phyloP scores from a whole-genome alignment of 1,140 invertebrate species.

The Heterodera schachtii region DNA sequence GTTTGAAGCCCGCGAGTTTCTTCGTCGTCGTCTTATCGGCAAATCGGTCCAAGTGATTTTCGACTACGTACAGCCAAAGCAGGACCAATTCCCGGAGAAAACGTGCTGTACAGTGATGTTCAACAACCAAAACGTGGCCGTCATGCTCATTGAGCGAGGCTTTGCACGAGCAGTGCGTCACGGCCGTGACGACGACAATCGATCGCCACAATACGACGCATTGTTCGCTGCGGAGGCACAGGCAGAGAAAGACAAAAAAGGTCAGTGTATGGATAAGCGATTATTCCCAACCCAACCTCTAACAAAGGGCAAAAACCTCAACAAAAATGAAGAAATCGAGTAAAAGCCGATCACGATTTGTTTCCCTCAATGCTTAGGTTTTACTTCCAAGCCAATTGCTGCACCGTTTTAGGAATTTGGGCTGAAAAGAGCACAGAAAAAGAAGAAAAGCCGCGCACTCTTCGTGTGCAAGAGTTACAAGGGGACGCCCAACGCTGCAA shows the following conservation, averaged over 20 bases:
- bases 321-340: no score
- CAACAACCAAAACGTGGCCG: slow-evolving; percentile 87
- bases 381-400: neutral
- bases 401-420: slow-evolving; percentile 43
- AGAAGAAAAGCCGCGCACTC: slow-evolving; percentile 72
- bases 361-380: no score
- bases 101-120: slow-evolving; percentile 86
- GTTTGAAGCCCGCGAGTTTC: slow-evolving; percentile 94
- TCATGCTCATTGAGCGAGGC: slow-evolving; percentile 88
- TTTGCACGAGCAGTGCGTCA: slow-evolving; percentile 84
- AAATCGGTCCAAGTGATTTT: slow-evolving; percentile 84
- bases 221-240: slow-evolving; percentile 89
- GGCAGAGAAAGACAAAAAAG: slow-evolving; percentile 82
- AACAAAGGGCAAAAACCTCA: no score
- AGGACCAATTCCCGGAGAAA: slow-evolving; percentile 82
- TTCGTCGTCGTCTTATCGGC: slow-evolving; percentile 91
- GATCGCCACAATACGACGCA: slow-evolving; percentile 89
- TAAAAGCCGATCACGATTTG: no score
- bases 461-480: slow-evolving; percentile 84
- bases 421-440: slow-evolving; percentile 57
- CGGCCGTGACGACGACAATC: slow-evolving; percentile 90
- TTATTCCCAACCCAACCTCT: no score
- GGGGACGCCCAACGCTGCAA: slow-evolving; percentile 83
- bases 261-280: slow-evolving; percentile 69
- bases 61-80: slow-evolving; percentile 88